Conservation (phyloP, 2,113 vertebrate genomes). For the Rhea americana region DNA sequence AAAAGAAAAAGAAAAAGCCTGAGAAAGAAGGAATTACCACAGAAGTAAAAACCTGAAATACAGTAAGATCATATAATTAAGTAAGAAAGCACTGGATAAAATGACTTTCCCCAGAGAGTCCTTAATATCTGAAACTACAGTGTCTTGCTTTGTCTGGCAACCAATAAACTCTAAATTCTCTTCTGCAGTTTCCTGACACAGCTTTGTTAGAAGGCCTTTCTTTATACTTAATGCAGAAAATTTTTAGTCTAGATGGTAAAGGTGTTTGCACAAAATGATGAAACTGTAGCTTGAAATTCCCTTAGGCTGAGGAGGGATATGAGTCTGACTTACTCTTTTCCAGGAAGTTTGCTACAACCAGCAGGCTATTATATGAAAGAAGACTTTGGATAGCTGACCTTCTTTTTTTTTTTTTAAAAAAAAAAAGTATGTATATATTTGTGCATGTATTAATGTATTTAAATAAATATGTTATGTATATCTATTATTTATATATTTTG, state of each 20-base stretch:
- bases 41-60: neutral
- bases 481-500: neutral
- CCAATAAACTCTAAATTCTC: neutral
- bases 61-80: neutral
- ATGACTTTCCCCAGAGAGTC: neutral
- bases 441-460: neutral
- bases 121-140: neutral
- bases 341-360: neutral
- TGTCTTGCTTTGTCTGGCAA: neutral
- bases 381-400: neutral
- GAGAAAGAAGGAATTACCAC: neutral
- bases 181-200: neutral
- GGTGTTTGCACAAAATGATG: neutral
- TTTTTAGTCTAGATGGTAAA: neutral
- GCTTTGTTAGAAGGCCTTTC: neutral
- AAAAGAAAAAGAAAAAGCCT: neutral
- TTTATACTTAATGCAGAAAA: neutral
- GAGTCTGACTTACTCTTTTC: neutral
- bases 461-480: neutral
- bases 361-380: neutral
- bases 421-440: neutral
- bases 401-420: too few relatives aligned
- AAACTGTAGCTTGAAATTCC: neutral
- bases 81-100: neutral
- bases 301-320: neutral